Evolutionary conservation across 2,888 invertebrate genomes (phyloP).

Genomic region (Phortica okadai): DNA sequence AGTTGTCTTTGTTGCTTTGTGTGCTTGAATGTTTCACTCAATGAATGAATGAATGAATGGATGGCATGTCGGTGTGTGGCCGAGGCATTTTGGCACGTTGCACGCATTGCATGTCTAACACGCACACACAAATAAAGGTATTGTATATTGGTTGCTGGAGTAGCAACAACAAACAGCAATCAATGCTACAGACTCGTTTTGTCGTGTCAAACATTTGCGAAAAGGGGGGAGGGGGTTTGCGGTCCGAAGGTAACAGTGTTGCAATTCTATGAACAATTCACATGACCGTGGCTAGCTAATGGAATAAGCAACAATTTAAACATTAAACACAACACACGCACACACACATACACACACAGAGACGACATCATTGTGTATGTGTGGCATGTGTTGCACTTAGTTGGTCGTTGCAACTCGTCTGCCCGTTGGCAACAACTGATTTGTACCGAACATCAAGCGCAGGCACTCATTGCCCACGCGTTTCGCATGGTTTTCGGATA

Average conservation of each 20-base stretch:
- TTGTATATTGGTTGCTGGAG: not conserved
- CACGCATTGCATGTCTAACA: not conserved
- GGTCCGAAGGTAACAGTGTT: not conserved
- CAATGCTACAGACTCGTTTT: not conserved
- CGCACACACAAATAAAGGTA: no score
- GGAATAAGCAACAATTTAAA: slow-evolving; percentile 71
- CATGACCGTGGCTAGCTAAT: slow-evolving; percentile 49
- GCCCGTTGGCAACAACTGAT: slow-evolving; percentile 1
- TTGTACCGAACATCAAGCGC: not conserved
- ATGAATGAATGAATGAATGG: not conserved
- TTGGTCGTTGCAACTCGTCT: no score
- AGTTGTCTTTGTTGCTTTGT: not conserved
- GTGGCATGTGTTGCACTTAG: no score
- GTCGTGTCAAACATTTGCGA: no score
- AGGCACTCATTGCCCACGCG: not conserved
- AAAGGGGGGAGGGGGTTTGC: not conserved
- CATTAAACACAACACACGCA: no score
- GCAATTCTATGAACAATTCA: not conserved
- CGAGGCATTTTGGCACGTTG: slow-evolving; percentile 4
- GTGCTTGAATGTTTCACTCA: not conserved
- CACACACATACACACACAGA: no score
- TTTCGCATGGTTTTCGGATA: not conserved
- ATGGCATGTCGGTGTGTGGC: not conserved
- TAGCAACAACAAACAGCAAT: not conserved
- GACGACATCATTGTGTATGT: no score